phyloP scores from a whole-genome alignment of 2,113 vertebrate genomes.

The Tonatia bakeri region DNA sequence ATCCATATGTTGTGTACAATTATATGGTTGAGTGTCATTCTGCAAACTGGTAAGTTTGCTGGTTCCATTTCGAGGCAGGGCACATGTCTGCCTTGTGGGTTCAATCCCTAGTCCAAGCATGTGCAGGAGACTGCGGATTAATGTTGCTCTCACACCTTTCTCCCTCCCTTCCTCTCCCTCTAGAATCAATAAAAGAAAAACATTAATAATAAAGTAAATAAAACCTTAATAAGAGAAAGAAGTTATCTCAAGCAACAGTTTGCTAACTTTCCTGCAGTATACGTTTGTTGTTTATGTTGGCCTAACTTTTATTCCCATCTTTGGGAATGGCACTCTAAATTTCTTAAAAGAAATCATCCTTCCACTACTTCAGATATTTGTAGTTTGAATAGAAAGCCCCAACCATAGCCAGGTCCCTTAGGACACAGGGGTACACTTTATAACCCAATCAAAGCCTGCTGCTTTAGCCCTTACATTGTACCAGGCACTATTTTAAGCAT shows the following conservation, averaged over 20 bases:
- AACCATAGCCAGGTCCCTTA: background rate
- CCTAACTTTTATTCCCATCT: background rate
- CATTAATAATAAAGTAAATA: background rate
- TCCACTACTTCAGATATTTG: background rate
- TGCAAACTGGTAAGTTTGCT: too few relatives aligned
- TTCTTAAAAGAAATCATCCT: background rate
- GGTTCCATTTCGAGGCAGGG: too few relatives aligned
- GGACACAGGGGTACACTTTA: background rate
- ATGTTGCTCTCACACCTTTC: too few relatives aligned
- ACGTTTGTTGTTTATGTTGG: background rate
- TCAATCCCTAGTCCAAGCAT: too few relatives aligned
- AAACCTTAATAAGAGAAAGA: background rate
- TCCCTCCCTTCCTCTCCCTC: too few relatives aligned
- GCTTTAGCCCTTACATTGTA: background rate
- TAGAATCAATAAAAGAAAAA: too few relatives aligned
- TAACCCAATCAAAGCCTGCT: background rate
- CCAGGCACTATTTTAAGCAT: background rate
- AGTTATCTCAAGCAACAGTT: background rate
- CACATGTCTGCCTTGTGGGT: too few relatives aligned
- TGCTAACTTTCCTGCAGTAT: background rate
- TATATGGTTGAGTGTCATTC: too few relatives aligned
- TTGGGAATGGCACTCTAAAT: background rate
- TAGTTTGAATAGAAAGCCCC: background rate
- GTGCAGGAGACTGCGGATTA: too few relatives aligned
- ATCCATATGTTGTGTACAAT: background rate